phyloP scores from a whole-genome alignment of 2,113 vertebrate genomes.

The Lutjanus erythropterus region DNA sequence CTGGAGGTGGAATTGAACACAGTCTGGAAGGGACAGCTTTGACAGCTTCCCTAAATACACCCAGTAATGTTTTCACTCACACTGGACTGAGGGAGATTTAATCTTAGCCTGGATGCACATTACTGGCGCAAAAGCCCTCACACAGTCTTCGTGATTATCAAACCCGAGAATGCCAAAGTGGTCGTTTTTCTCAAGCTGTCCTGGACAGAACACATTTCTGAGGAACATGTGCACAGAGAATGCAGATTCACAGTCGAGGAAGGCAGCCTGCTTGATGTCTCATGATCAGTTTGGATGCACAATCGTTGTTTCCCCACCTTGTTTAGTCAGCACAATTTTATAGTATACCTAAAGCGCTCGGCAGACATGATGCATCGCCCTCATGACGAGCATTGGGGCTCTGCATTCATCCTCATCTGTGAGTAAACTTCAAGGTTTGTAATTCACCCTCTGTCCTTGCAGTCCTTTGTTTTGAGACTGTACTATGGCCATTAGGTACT shows the following conservation, averaged over 20 bases:
- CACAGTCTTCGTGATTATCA: constrained; percentile 42
- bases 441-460: constrained; percentile 43
- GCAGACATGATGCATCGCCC: constrained; percentile 40
- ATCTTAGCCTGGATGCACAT: constrained; percentile 59
- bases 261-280: constrained; percentile 6
- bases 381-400: constrained; percentile 11
- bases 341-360: constrained; percentile 24
- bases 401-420: constrained; percentile 41
- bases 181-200: constrained; percentile 30
- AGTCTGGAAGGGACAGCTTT: constrained; percentile 74
- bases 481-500: constrained; percentile 5
- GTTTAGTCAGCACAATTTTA: constrained; percentile 54
- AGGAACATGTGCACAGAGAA: constrained; percentile 10
- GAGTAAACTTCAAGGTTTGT: constrained; percentile 40
- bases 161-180: constrained; percentile 17
- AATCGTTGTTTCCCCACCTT: constrained; percentile 26
- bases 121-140: constrained; percentile 27
- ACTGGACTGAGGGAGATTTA: constrained; percentile 61
- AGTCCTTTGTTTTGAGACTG: constrained; percentile 34
- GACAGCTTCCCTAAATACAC: constrained; percentile 77
- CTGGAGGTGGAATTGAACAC: constrained; percentile 78
- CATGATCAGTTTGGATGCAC: constrained; percentile 24
- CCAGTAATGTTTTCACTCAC: constrained; percentile 73
- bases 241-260: constrained; percentile 40
- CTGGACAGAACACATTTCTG: constrained; percentile 28